Conservation (phyloP, 2,888 invertebrate genomes). For the Gibbula magus region DNA sequence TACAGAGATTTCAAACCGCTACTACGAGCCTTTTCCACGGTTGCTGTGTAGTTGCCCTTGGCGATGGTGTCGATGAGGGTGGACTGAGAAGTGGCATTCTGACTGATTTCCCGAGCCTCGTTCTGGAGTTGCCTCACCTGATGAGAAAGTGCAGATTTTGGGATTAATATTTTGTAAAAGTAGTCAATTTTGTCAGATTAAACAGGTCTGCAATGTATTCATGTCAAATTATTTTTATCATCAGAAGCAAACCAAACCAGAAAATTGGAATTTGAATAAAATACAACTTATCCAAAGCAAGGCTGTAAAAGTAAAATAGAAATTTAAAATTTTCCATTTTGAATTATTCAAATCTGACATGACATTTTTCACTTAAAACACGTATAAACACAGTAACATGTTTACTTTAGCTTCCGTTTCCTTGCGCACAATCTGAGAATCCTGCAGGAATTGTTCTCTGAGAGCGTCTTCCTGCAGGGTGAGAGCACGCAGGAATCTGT, state of each 20-base stretch:
- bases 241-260: too few relatives aligned
- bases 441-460: constrained; percentile 58
- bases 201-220: too few relatives aligned
- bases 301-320: too few relatives aligned
- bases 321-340: too few relatives aligned
- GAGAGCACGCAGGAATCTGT: constrained; percentile 58
- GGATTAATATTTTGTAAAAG: too few relatives aligned
- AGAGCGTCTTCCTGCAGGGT: constrained; percentile 57
- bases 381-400: neutral
- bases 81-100: constrained; percentile 54
- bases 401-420: constrained; percentile 59
- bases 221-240: too few relatives aligned
- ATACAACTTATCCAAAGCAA: too few relatives aligned
- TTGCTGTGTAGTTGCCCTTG: constrained; percentile 59
- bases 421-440: constrained; percentile 61
- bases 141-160: too few relatives aligned
- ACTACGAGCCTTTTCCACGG: constrained; percentile 58
- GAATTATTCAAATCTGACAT: too few relatives aligned
- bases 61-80: constrained; percentile 45
- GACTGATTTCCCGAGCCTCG: constrained; percentile 56
- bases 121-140: constrained; percentile 62
- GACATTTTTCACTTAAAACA: too few relatives aligned
- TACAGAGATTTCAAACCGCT: constrained; percentile 61
- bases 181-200: too few relatives aligned
- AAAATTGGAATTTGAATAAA: too few relatives aligned